Evolutionary conservation across 92 coral and sea anemone species (phyloP).

Genomic region (Actinostola sp.): DNA sequence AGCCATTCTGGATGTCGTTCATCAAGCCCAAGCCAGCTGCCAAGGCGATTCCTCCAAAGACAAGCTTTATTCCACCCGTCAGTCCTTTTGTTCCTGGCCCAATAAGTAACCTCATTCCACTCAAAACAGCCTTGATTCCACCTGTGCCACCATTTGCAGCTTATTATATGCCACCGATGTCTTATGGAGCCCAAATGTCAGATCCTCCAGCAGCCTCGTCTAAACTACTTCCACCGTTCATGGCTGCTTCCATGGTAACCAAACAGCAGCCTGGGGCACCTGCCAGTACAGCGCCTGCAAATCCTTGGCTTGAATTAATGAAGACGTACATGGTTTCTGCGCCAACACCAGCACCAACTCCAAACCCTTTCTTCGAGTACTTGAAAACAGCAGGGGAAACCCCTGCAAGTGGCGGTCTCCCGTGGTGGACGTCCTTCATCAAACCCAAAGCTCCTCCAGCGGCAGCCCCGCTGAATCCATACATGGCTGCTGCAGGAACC

Average conservation of each 20-base stretch:
- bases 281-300: background rate
- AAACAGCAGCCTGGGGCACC: constrained; percentile 2
- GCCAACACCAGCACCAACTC: constrained; percentile 13
- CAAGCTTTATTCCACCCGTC: background rate
- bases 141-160: no score
- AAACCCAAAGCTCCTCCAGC: constrained; percentile 24
- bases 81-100: constrained; percentile 3
- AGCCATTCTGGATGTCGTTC: constrained; percentile 11
- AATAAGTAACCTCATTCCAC: background rate
- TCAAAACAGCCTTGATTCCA: constrained; percentile 2
- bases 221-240: background rate
- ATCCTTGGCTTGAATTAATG: constrained; percentile 6
- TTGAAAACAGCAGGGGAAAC: background rate
- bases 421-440: constrained; percentile 25
- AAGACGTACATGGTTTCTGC: background rate
- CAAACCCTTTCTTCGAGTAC: constrained; percentile 13
- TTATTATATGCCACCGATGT: no score
- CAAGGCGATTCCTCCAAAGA: no score
- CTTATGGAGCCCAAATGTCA: constrained; percentile 11
- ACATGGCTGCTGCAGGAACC: background rate
- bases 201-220: constrained; percentile 16
- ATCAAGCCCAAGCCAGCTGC: constrained; percentile 5
- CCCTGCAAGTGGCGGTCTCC: background rate
- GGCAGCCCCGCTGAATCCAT: constrained; percentile 15
- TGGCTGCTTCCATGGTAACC: constrained; percentile 14